A percentile compares a stretch with the other conserved stretches of the same genome.
Evolutionary conservation across 2,888 invertebrate genomes (phyloP).

Genomic region (Mylabris sibirica): DNA sequence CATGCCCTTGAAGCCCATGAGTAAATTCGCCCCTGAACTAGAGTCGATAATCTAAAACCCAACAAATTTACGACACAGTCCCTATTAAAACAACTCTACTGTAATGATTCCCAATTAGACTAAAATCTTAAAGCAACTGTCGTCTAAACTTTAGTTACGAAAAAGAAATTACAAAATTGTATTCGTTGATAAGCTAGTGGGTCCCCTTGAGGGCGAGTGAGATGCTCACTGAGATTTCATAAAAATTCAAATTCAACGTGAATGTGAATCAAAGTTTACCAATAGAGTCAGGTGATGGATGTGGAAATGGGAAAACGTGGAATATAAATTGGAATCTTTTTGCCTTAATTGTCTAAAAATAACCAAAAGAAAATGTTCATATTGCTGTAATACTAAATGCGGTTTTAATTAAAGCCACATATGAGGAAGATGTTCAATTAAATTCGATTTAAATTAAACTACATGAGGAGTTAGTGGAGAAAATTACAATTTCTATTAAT

Average conservation of each 20-base stretch:
- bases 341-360: background rate
- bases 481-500: background rate
- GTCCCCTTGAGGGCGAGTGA: background rate
- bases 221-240: background rate
- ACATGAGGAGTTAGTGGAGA: background rate
- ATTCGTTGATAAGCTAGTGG: no score
- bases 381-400: background rate
- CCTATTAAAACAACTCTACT: no score
- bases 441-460: background rate
- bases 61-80: no score
- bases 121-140: background rate
- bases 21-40: no score
- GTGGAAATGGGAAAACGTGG: background rate
- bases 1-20: no score
- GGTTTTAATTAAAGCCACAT: constrained; percentile 1
- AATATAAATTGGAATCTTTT: background rate
- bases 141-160: background rate
- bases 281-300: background rate
- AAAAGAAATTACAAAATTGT: no score
- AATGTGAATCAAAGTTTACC: background rate
- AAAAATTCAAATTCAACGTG: background rate
- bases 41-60: no score
- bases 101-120: no score
- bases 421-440: background rate
- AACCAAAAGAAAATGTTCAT: background rate